These are phyloP conservation scores for Lanius collurio DNA, from an alignment of 2,113 vertebrate species.

Conservation along the genomic window DNA sequence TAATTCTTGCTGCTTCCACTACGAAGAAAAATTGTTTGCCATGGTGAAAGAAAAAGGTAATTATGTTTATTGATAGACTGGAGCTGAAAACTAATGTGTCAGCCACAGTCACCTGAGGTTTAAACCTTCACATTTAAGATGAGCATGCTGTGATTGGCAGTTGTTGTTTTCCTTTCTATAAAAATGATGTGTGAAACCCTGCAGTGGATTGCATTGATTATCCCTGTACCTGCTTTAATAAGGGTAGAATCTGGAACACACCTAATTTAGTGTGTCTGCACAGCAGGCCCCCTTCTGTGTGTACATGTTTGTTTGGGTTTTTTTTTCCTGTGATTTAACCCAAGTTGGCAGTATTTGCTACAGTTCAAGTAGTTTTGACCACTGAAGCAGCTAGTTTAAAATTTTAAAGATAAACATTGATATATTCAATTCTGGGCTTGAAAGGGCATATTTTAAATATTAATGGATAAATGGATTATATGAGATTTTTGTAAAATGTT, in stretches of 20 bases:
- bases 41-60: slow-evolving; percentile 98
- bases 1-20: slow-evolving; percentile 18
- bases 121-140: background rate
- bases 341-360: background rate
- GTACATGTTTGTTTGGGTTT: background rate
- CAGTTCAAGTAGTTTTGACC: background rate
- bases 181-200: background rate
- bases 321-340: background rate
- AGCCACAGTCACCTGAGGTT: background rate
- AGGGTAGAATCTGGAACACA: background rate
- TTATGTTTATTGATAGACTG: slow-evolving; percentile 38
- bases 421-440: background rate
- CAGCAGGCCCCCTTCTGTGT: background rate
- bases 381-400: background rate
- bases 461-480: background rate
- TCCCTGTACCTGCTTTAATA: slow-evolving; percentile 3
- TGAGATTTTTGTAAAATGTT: background rate
- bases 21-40: slow-evolving; percentile 78
- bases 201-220: background rate
- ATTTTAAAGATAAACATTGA: background rate
- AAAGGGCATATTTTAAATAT: background rate
- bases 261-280: background rate
- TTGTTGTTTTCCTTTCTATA: background rate
- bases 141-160: background rate
- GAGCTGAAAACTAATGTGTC: background rate